Base-by-base conservation (phyloP, 2,113 vertebrate genomes). In the Anthoscopus minutus region DNA sequence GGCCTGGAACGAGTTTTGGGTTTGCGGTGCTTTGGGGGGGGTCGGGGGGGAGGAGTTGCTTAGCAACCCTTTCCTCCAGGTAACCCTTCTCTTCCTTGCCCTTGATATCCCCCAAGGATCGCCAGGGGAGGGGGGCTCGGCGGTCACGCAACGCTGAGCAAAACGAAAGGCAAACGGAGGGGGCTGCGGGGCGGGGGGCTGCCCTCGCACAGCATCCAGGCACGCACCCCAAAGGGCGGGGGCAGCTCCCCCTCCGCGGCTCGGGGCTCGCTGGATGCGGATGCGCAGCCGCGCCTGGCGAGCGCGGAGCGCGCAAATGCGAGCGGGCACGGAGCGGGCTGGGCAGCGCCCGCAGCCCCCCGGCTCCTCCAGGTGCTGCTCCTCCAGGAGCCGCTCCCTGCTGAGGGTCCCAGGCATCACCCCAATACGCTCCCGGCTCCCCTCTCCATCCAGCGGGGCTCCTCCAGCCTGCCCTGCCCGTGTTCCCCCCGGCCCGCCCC, bases 1-100 rank as follows among this genome's bases (percentile, higher is more conserved):
- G 98, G 98, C 97, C 98, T 98, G 98, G 98, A 98, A 98, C 97
- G 97, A 97, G 97, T 98, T 98, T 98, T 97, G 98, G 98, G 97
- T 97, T 98, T 98, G 97, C 96, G 96, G 97, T 98, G 97, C 97
- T 98, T 47, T 61, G 96, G 96, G 97, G 94, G 97, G 97, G 97
- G 40, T 44, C 30, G 24, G 38, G 31, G 93, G 92, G 95, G 79
- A 72, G 93, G 58, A 40, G 98, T 98, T 98, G 97, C 98, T 89
- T 98, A 98, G 98, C 98, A 98, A 98, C 98, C 96, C 94, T 98
- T 98, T 98, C 97, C 98, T 98, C 97, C 98, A 98, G 98, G 98
- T 98, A 98, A 98, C 98, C 97, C 98, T 98, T 98, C 98, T 97
- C 97, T 98, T 96, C 96, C 97, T 97, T 98, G 98, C 97, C 98